phyloP scores from a whole-genome alignment of 2,888 invertebrate species.

The Poecilus cupreus region DNA sequence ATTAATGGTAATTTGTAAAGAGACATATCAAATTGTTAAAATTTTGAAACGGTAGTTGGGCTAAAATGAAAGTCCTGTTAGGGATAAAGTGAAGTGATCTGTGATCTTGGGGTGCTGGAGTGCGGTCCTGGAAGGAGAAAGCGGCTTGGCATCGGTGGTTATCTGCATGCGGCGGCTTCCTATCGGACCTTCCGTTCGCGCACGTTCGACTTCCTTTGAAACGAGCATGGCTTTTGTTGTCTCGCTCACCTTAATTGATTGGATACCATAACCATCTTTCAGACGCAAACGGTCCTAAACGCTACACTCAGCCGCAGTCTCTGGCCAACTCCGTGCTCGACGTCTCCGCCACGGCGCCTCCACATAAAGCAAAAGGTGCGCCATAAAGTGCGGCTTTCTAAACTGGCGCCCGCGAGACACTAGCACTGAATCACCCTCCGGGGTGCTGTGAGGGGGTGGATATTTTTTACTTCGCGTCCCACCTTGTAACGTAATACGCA shows the following conservation, averaged over 20 bases:
- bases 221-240: conserved; percentile 49
- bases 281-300: conserved; percentile 67
- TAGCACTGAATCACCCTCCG: conserved; percentile 44
- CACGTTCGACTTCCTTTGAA: conserved; percentile 37
- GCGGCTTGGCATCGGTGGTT: neutral
- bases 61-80: no score
- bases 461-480: conserved; percentile 32
- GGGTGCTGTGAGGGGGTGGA: conserved; percentile 10
- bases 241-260: conserved; percentile 65
- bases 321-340: neutral
- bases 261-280: conserved; percentile 66
- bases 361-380: conserved; percentile 56
- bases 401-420: conserved; percentile 53
- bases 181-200: conserved; percentile 19
- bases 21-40: no score
- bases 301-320: conserved; percentile 42
- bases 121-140: neutral
- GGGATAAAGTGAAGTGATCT: no score
- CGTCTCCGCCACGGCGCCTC: conserved; percentile 1
- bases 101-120: no score
- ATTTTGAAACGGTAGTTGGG: no score
- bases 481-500: conserved; percentile 29
- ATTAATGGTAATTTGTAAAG: no score
- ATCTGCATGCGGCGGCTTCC: conserved; percentile 47
- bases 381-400: conserved; percentile 56